Percentiles rank a stretch among this genome's conserved stretches.
phyloP scores from a whole-genome alignment of 2,797 vertebrate genomes.

The Pelobates cultripes region DNA sequence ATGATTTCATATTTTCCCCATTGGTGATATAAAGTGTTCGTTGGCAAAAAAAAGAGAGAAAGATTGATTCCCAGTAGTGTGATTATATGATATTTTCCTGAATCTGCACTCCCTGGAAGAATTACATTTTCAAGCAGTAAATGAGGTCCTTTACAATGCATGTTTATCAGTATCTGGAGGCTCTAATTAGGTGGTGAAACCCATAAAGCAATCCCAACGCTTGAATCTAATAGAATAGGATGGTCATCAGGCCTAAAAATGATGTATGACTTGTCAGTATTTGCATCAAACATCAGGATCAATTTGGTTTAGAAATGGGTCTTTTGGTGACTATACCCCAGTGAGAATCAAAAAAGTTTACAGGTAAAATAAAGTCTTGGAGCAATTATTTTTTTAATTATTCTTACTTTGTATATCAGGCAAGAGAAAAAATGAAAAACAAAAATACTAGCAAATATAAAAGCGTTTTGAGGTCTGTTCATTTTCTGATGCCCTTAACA shows the following conservation, averaged over 20 bases:
- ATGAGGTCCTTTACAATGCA: background rate
- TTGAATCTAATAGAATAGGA: background rate
- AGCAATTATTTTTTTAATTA: background rate
- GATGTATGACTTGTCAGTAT: background rate
- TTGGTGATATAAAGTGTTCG: background rate
- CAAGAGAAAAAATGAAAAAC: background rate
- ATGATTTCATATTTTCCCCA: too few species aligned
- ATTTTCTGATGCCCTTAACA: conserved; percentile 11
- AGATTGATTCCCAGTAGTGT: background rate
- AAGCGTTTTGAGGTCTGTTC: background rate
- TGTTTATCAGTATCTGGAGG: conserved; percentile 1
- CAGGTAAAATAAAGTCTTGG: background rate
- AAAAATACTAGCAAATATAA: conserved; percentile 6
- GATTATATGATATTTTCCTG: background rate
- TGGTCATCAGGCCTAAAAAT: background rate
- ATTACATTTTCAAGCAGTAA: background rate
- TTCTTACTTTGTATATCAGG: background rate
- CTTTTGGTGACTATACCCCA: background rate
- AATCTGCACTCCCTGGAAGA: background rate
- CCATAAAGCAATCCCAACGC: background rate
- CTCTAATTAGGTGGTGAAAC: background rate
- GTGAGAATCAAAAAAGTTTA: background rate
- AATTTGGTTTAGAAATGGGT: background rate
- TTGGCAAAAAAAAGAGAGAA: background rate
- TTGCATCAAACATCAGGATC: background rate